Conservation (phyloP, 2,797 vertebrate genomes). For the Urosaurus nigricauda region DNA sequence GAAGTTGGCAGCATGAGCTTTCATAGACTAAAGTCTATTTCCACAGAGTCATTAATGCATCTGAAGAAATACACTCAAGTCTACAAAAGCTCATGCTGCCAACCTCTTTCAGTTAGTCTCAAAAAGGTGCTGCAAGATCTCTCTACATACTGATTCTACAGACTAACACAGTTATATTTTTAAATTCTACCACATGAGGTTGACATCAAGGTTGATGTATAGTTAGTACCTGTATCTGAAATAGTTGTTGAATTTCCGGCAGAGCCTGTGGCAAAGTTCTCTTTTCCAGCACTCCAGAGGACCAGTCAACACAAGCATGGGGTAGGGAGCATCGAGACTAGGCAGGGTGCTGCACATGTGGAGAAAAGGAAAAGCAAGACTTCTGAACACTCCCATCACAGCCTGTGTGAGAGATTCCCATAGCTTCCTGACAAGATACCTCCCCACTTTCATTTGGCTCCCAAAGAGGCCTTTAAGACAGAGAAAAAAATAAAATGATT, state of each 20-base stretch:
- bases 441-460: not conserved
- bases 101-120: too few relatives aligned
- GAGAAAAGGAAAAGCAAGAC: constrained; percentile 33
- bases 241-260: constrained; percentile 86
- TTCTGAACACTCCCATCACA: not conserved
- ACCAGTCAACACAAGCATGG: constrained; percentile 91
- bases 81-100: too few relatives aligned
- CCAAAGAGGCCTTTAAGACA: not conserved
- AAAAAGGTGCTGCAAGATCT: too few relatives aligned
- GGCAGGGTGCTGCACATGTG: constrained; percentile 83
- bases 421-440: not conserved
- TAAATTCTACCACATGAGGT: too few relatives aligned
- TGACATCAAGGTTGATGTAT: too few relatives aligned
- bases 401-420: not conserved
- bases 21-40: too few relatives aligned
- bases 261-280: constrained; percentile 88
- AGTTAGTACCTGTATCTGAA: constrained; percentile 84
- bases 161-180: too few relatives aligned
- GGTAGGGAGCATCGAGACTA: constrained; percentile 84
- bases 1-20: too few relatives aligned
- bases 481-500: not conserved
- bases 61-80: too few relatives aligned
- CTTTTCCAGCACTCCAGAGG: constrained; percentile 90
- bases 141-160: too few relatives aligned
- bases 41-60: too few relatives aligned